Evolutionary conservation across 2,113 vertebrate genomes (phyloP).

Genomic region (Oryzias melastigma): DNA sequence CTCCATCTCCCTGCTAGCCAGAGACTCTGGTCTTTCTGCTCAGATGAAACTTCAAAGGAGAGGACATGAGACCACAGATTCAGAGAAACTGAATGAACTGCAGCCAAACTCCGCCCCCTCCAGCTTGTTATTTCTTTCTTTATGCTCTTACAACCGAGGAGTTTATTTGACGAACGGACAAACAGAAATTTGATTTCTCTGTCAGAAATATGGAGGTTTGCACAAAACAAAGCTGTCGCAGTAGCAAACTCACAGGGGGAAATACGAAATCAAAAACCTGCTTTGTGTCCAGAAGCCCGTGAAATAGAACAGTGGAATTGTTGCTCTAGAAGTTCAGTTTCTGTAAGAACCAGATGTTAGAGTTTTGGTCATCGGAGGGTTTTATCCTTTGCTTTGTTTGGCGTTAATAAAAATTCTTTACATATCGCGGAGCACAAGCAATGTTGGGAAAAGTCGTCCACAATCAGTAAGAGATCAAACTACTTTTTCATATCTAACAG

Average conservation of each 20-base stretch:
- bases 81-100: constrained; percentile 46
- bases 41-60: constrained; percentile 56
- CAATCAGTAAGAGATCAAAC: too few relatives aligned
- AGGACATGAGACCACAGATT: constrained; percentile 39
- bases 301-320: too few relatives aligned
- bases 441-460: too few relatives aligned
- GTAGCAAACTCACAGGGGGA: neutral
- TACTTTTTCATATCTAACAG: too few relatives aligned
- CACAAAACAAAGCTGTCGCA: neutral
- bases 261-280: neutral
- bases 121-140: constrained; percentile 23
- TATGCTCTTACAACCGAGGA: constrained; percentile 1
- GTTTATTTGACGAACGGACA: constrained; percentile 44
- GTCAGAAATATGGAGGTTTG: constrained; percentile 10
- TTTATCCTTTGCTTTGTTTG: too few relatives aligned
- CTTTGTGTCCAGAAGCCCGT: too few relatives aligned
- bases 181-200: constrained; percentile 16
- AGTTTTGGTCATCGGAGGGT: too few relatives aligned
- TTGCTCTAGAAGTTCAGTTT: too few relatives aligned
- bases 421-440: too few relatives aligned
- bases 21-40: constrained; percentile 39
- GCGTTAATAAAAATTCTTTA: too few relatives aligned
- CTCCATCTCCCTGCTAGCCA: constrained; percentile 36
- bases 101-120: constrained; percentile 16
- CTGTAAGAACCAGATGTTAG: too few relatives aligned